These are phyloP conservation scores for Litoditis marina DNA, from an alignment of 2,888 invertebrate genomes.

Conservation along the genomic window DNA sequence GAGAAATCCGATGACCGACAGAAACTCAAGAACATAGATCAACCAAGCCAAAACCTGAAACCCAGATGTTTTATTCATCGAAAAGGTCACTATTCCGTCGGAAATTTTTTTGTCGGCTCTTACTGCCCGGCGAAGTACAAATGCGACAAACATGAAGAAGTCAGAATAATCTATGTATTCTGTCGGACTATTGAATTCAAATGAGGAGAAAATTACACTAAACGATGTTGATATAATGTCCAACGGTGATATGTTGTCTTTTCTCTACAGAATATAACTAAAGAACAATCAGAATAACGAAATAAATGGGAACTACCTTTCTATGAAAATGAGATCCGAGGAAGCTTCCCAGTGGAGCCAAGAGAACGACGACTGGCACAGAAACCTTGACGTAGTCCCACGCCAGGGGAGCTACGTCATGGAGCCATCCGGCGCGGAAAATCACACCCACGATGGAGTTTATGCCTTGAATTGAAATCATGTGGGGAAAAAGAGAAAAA, in stretches of 20 bases:
- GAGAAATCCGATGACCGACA: constrained; percentile 11
- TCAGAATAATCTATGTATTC: neutral
- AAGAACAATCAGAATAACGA: too few relatives aligned
- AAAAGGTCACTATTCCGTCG: too few relatives aligned
- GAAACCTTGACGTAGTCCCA: constrained; percentile 13
- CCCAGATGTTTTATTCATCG: too few relatives aligned
- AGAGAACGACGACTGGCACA: constrained; percentile 8
- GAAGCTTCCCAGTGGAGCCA: constrained; percentile 11
- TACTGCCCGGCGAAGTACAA: too few relatives aligned
- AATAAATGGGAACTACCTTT: too few relatives aligned
- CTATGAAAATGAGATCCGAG: constrained; percentile 12
- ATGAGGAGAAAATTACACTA: constrained; percentile 5
- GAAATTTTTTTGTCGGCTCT: too few relatives aligned
- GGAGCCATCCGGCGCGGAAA: constrained; percentile 6
- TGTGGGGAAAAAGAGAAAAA: too few relatives aligned
- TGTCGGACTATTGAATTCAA: constrained; percentile 8
- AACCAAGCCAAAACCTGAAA: constrained; percentile 9
- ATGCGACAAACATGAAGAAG: neutral
- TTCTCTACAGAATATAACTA: too few relatives aligned
- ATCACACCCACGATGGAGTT: neutral
- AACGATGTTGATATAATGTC: too few relatives aligned
- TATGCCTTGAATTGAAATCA: too few relatives aligned
- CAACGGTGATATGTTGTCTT: too few relatives aligned
- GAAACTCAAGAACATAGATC: constrained; percentile 4
- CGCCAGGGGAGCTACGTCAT: neutral